A percentile compares a stretch with the other conserved stretches of the same genome.
Conservation (phyloP, 2,113 vertebrate genomes). For the Gadus macrocephalus region DNA sequence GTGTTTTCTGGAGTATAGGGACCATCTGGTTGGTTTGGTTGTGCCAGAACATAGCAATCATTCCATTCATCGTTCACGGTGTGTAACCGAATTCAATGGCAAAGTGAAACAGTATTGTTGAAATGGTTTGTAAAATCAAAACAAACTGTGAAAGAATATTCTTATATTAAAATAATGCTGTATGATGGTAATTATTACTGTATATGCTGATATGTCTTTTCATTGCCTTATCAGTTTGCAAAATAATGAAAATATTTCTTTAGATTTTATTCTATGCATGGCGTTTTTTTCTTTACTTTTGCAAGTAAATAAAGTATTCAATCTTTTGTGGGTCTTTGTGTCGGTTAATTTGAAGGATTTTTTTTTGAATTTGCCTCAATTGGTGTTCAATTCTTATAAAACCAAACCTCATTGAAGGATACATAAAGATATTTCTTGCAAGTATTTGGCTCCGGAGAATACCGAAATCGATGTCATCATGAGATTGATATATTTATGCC, state of each 20-base stretch:
- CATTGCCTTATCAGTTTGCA: constrained; percentile 60
- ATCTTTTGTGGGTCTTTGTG: constrained; percentile 33
- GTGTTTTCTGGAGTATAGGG: constrained; percentile 8
- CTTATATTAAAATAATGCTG: constrained; percentile 57
- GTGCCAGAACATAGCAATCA: constrained; percentile 19
- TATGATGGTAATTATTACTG: constrained; percentile 31
- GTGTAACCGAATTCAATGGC: constrained; percentile 27
- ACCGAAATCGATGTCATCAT: too few relatives aligned
- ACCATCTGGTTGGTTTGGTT: constrained; percentile 19
- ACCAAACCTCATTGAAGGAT: not conserved
- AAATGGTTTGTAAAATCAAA: constrained; percentile 72
- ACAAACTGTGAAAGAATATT: constrained; percentile 56
- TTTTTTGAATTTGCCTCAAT: not conserved
- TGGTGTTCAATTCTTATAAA: not conserved
- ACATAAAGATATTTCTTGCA: not conserved
- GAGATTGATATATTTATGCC: too few relatives aligned
- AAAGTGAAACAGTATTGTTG: constrained; percentile 71
- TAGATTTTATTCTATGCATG: constrained; percentile 65
- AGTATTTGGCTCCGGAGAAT: too few relatives aligned
- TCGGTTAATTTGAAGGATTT: constrained; percentile 36
- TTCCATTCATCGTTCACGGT: not conserved
- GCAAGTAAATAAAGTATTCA: constrained; percentile 70
- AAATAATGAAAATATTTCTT: constrained; percentile 49
- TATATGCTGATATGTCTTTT: constrained; percentile 54
- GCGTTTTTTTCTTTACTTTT: constrained; percentile 55